Evolutionary conservation across 2,113 vertebrate genomes (phyloP).

Genomic region (Gambusia affinis): DNA sequence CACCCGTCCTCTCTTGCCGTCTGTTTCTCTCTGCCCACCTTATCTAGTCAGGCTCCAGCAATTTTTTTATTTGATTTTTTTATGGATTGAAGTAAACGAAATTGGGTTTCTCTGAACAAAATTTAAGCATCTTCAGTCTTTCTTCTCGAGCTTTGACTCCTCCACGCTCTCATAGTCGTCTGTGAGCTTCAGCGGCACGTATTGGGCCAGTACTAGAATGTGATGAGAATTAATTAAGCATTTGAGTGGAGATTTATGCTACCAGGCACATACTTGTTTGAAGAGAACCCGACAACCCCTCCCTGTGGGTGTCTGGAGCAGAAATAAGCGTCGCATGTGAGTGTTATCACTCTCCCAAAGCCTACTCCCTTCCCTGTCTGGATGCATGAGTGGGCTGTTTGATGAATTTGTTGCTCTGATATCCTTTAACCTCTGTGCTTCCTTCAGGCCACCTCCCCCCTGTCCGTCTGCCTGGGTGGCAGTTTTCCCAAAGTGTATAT

Average conservation of each 20-base stretch:
- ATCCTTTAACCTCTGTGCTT: constrained; percentile 62
- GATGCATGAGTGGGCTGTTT: constrained; percentile 29
- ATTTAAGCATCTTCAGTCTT: not conserved
- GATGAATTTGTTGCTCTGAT: constrained; percentile 64
- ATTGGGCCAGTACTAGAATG: constrained; percentile 17
- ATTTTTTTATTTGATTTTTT: constrained; percentile 27
- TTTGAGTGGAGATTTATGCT: constrained; percentile 23
- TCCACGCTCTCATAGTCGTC: not conserved
- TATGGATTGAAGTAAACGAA: constrained; percentile 34
- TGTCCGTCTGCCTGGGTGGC: constrained; percentile 3
- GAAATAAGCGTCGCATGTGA: constrained; percentile 48
- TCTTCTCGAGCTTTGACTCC: not conserved
- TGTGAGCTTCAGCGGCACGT: not conserved
- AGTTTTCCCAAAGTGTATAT: constrained; percentile 38
- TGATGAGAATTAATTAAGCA: constrained; percentile 47
- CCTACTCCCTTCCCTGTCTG: constrained; percentile 36
- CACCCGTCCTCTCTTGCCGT: not conserved
- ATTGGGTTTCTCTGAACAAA: not conserved
- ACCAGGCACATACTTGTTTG: not conserved
- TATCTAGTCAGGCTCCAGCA: constrained; percentile 34
- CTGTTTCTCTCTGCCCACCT: constrained; percentile 13
- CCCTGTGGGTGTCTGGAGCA: constrained; percentile 22
- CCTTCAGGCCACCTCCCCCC: constrained; percentile 39
- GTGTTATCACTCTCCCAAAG: constrained; percentile 59
- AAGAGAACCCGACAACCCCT: constrained; percentile 5